Evolutionary conservation across 2,797 vertebrate species (phyloP).

Genomic region (Cryptoprocta ferox): DNA sequence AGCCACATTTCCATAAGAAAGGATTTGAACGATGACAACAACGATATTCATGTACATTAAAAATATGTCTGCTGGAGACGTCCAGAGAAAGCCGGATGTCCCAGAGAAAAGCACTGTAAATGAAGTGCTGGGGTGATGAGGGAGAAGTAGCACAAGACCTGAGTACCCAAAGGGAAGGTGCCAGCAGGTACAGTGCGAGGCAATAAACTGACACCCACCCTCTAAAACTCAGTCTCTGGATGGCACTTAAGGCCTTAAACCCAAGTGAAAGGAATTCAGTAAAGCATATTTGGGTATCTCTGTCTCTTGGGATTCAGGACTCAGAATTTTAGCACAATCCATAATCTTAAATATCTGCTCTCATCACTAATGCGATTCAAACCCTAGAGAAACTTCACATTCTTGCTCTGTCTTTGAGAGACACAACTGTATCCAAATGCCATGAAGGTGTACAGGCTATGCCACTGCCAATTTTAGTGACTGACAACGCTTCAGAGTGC

Average conservation of each 20-base stretch:
- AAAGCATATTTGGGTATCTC: neutral
- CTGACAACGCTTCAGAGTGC: neutral
- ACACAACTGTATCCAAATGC: neutral
- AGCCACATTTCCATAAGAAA: neutral
- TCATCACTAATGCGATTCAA: neutral
- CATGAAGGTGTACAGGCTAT: neutral
- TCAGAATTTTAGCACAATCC: neutral
- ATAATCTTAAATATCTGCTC: neutral
- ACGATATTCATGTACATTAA: neutral
- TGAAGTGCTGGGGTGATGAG: neutral
- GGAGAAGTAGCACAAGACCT: neutral
- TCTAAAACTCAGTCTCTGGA: neutral
- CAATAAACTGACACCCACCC: neutral
- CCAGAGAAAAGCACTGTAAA: neutral
- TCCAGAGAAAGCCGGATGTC: neutral
- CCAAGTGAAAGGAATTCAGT: neutral
- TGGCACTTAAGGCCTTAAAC: neutral
- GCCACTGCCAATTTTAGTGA: neutral
- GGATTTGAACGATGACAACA: neutral
- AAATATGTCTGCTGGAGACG: neutral
- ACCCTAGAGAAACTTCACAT: neutral
- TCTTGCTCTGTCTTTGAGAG: slow-evolving; percentile 33
- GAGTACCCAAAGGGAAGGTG: neutral
- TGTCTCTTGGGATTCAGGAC: neutral
- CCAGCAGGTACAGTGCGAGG: neutral